Evolutionary conservation across 2,888 invertebrate species (phyloP), one percentile per base, ranked within the genome.

Genomic region (Pyrochroa serraticornis): DNA sequence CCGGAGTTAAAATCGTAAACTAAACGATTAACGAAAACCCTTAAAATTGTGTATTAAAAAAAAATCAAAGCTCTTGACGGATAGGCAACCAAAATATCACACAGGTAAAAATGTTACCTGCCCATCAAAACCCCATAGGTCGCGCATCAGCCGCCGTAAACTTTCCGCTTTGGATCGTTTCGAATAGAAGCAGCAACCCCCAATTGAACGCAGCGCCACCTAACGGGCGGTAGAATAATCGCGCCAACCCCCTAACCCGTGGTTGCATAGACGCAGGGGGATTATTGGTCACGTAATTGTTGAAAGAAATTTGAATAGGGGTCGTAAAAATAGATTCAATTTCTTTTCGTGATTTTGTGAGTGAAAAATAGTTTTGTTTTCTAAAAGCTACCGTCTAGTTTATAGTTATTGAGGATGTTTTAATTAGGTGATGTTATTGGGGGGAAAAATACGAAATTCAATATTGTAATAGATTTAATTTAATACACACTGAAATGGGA

Each of bases 401-500:
- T 22, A 5, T 22, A 22, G 3, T 2, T 22, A 22, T 22, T 5
- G 22, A 5, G 22, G 22, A 22, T 22, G 5, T 22, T 22, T 22
- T 6, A 37, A 9, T 13, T 22, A 13, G 32, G 12, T 6, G 12
- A 13, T 49, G 35, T n/a, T 7, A 1, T 10, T 22, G 8, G n/a
- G 5, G 41, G 30, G n/a, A 55, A 55, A 51, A 36, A 54, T 51
- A 46, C 50, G 31, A 42, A 22, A 34, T 55, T 58, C 44, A 52
- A 48, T 53, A 59, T 62, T 72, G 75, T 74, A 77, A 76, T 77
- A 74, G 75, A 75, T 75, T 75, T 77, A 72, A 76, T 75, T 76
- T 75, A 66, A 77, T 77, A 78, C 77, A 77, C 77, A 78, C 77
- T 77, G 77, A 78, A 75, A 73, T 71, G 71, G 74, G 76, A 76